Evolutionary conservation across 2,888 invertebrate genomes (phyloP), one percentile per base, ranked within the genome.

Genomic region (Myopa tessellatipennis): DNA sequence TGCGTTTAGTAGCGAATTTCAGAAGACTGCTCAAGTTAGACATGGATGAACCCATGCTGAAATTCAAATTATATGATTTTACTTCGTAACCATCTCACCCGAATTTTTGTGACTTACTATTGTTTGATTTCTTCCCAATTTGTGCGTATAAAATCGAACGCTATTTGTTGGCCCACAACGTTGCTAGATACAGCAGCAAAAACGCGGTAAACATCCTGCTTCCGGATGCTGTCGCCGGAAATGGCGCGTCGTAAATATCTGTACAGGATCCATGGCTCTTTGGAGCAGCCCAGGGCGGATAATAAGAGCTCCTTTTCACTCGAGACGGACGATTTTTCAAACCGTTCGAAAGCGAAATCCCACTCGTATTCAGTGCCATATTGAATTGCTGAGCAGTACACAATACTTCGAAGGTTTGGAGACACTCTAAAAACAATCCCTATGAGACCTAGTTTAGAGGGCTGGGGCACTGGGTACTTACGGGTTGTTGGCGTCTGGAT

Each of bases 261-360:
- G 34, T 85, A 85, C 6, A 98, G 89, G 63, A 98, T 90, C 93
- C 97, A 97, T 0, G 94, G 93, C 82, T 96, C 94, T 77, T 93
- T 90, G 0, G 95, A 94, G 85, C 98, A 98, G 16, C 96, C 95
- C 16, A 98, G 90, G 0, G 95, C 94, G 7, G 91, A 91, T 16
- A 97, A 90, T 10, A 98, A 89, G 10, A 94, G 90, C 81, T 94
- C 94, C 83, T 95, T 93, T 87, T 98, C 97, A 0, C 95, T 93
- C 0, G 95, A 95, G 0, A 95, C 93, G 80, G 94, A 94, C 3
- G 95, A 93, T 4, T 91, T 92, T 58, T 92, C 87, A 86, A 95
- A 97, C 50, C 94, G 91, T 69, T 94, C 91, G 93, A 96, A 96
- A 0, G 95, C 94, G 87, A 97, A 98, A 80, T 95, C 92, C 98